Evolutionary conservation across 37 sponge, comb jelly and placozoan species (phyloP), one percentile per base, ranked within the genome.

Genomic region (Cladorhizidae sp.): DNA sequence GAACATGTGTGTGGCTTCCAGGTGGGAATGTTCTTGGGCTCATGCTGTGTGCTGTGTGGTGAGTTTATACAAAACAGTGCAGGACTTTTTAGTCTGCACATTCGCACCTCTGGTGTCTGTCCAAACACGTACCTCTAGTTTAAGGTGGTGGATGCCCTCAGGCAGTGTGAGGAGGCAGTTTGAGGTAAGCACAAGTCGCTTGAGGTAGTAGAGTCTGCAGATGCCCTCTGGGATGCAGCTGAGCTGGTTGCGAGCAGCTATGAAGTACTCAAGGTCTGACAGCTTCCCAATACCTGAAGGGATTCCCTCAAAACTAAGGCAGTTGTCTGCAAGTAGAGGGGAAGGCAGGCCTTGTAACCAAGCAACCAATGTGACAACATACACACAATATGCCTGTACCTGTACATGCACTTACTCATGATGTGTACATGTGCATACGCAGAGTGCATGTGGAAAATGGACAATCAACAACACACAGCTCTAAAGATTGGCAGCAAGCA

Each of bases 181-280:
- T 3, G 84, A 85, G 55, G 80, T 83, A 12, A 96, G 87, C 2
- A 91, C 80, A 3, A 96, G 84, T 29, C 74, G 76, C 76, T 88
- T 87, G 35, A 96, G 87, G 17, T 70, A 42, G 75, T 83, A 88
- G 58, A 93, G 91, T 17, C 92, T 74, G 67, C 93, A 90, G 38
- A 98, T 67, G 11, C 98, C 92, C 59, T 94, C 98, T n/a, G 98
- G 98, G 41, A 98, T 88, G 58, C 95, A 98, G 70, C 90, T 85
- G 85, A 98, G 79, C 70, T 88, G 73, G 80, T 98, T 98, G 49
- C 95, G 80, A 25, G 98, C 87, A 70, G 95, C 98, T 32, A 93
- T 72, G 40, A 98, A 98, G 80, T 90, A 89, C 57, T 93, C 91
- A 79, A 98, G 88, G 43, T 78, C 57, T 2, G 79, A 64, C 40